Evolutionary conservation across 1,140 invertebrate species (phyloP), one percentile per base, ranked within the genome.

Genomic region (Saccostrea echinata): DNA sequence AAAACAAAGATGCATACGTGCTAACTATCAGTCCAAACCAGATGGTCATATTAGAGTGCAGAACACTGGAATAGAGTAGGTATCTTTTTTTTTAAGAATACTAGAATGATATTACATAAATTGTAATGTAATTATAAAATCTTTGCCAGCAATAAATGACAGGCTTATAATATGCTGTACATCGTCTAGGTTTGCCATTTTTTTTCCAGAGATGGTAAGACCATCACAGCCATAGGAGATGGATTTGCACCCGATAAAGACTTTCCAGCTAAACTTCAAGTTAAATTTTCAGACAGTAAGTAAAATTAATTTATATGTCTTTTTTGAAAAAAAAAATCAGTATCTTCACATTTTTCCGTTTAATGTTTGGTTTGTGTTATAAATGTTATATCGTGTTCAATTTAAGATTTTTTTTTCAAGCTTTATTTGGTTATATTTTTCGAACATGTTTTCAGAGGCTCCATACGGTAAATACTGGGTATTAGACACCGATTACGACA

Each of bases 401-500:
- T 76, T 18, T 27, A 16, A 9, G 27, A 18, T n/a, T 27, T 43
- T 35, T 18, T 33, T 8, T 24, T 1, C n/a, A 27, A 12, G 3
- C 13, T n/a, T 13, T 11, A 55, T 52, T 13, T 1, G 24, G 21
- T 27, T 9, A 57, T 8, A 9, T 55, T 57, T 57, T 27, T 33
- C 51, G 3, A 55, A 30, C 9, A 4, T 16, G 18, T 57, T 86
- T 89, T 24, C 85, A 90, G 89, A 33, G 21, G 84, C 84, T 12
- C 90, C 87, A 0, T 90, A 88, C 51, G 87, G 81, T 21, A 83
- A 88, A 71, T 92, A 92, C 84, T 91, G 90, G 89, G 88, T 92
- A 13, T 33, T 92, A 18, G 91, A 91, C 83, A 92, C 92, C 0
- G 91, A 92, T 83, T 92, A 92, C 85, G 82, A 85, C 13, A 90